Evolutionary conservation across 2,797 vertebrate genomes (phyloP).

Genomic region (Danio aesculapii): DNA sequence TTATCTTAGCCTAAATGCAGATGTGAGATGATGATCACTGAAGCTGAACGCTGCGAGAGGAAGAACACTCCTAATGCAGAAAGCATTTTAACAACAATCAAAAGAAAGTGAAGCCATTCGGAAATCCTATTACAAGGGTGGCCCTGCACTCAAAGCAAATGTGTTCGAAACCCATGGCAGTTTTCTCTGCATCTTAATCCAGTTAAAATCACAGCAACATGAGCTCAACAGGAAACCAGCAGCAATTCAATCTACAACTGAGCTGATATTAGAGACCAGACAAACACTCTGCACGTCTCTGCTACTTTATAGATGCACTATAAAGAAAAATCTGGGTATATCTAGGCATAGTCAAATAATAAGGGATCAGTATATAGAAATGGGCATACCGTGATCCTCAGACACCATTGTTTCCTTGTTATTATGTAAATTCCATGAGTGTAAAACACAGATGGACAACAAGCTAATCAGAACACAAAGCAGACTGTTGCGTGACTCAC

Average conservation of each 20-base stretch:
- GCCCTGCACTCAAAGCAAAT: constrained; percentile 43
- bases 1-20: constrained; percentile 11
- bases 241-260: constrained; percentile 58
- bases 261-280: constrained; percentile 31
- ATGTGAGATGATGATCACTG: not conserved
- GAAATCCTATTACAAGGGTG: constrained; percentile 50
- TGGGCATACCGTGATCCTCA: no score
- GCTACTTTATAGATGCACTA: no score
- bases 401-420: no score
- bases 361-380: no score
- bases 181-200: constrained; percentile 41
- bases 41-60: constrained; percentile 15
- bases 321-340: no score
- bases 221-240: constrained; percentile 52
- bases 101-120: constrained; percentile 40
- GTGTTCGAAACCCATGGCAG: constrained; percentile 33
- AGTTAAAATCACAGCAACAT: constrained; percentile 52
- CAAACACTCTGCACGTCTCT: no score
- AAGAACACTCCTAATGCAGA: constrained; percentile 31
- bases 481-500: no score
- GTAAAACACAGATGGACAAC: no score
- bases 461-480: no score
- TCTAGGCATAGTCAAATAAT: no score
- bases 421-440: no score
- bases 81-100: constrained; percentile 44